Conservation (phyloP, 2,888 invertebrate genomes). For the Stenchaetothrips biformis region DNA sequence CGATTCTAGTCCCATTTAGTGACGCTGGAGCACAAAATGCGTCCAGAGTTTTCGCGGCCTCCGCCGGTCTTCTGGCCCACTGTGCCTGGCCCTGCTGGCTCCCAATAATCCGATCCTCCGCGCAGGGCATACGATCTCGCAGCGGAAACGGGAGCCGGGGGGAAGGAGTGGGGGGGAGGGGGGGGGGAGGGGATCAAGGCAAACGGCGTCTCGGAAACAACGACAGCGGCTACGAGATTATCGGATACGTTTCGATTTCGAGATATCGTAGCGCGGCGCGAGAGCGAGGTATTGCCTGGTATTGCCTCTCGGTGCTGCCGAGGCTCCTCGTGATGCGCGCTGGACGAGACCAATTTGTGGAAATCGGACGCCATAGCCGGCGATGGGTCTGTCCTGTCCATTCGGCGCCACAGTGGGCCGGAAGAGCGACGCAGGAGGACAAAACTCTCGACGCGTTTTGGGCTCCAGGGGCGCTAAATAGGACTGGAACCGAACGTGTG, state of each 20-base stretch:
- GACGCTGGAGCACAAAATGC: too few relatives aligned
- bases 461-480: too few relatives aligned
- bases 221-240: neutral
- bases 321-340: neutral
- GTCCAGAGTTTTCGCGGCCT: too few relatives aligned
- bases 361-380: constrained; percentile 2
- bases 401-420: too few relatives aligned
- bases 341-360: constrained; percentile 7
- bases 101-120: neutral
- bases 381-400: too few relatives aligned
- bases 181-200: neutral
- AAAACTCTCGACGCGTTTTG: too few relatives aligned
- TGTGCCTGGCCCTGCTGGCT: neutral
- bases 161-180: neutral
- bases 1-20: too few relatives aligned
- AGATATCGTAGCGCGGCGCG: constrained; percentile 7
- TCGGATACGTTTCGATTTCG: constrained; percentile 23
- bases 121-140: neutral
- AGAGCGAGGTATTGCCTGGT: neutral
- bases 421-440: too few relatives aligned
- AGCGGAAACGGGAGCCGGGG: neutral
- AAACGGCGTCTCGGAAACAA: neutral
- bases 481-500: too few relatives aligned
- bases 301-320: neutral
- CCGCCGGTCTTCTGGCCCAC: too few relatives aligned